Percentiles rank a stretch among this genome's conserved stretches.
phyloP scores from a whole-genome alignment of 2,797 vertebrate genomes.

The Adelosebastes latens region DNA sequence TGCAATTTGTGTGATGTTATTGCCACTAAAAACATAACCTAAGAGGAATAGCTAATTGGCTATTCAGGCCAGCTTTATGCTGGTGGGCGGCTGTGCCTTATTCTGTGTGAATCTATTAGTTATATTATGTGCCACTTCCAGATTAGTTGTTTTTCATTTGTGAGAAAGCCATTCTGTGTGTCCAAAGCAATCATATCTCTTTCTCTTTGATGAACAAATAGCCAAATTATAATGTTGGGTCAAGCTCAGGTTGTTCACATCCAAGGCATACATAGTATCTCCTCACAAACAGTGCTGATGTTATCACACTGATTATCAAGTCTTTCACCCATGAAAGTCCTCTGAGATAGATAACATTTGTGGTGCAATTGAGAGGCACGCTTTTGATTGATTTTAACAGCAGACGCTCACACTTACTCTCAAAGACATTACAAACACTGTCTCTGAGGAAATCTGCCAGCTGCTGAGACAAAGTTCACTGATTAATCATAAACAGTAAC shows the following conservation, averaged over 20 bases:
- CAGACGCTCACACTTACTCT: slow-evolving; percentile 4
- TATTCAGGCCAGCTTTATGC: neutral
- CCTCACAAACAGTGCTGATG: neutral
- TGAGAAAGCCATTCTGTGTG: neutral
- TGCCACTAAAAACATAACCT: neutral
- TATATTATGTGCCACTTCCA: neutral
- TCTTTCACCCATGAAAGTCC: neutral
- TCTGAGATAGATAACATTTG: neutral
- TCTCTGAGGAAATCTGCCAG: slow-evolving; percentile 2
- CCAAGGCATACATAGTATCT: neutral
- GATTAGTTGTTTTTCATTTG: neutral
- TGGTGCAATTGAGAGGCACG: neutral
- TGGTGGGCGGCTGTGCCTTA: neutral
- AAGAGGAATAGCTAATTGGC: slow-evolving; percentile 1
- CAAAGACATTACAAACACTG: neutral
- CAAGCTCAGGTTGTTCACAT: neutral
- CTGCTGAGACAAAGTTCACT: slow-evolving; percentile 6
- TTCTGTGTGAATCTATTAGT: neutral
- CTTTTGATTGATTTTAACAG: neutral
- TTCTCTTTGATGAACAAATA: neutral
- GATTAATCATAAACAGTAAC: slow-evolving; percentile 1
- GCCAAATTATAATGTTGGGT: neutral
- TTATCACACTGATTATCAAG: neutral
- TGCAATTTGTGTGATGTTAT: neutral
- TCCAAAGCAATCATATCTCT: neutral